phyloP scores from a whole-genome alignment of 2,113 vertebrate genomes.

The Pituophis catenifer region DNA sequence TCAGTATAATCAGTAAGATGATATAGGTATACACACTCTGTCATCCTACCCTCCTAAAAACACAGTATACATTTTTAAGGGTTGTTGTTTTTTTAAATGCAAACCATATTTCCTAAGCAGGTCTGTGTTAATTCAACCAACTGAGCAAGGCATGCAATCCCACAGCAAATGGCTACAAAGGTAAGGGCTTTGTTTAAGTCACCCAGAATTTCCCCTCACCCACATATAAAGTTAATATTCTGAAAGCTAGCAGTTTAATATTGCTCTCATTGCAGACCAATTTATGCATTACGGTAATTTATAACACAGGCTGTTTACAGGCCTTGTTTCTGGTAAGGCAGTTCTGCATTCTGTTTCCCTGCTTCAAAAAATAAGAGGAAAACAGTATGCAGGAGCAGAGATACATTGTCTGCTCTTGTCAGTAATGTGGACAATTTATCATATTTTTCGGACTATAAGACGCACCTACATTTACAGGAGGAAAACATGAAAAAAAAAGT shows the following conservation, averaged over 20 bases:
- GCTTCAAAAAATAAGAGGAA: constrained; percentile 11
- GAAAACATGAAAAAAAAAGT: no score
- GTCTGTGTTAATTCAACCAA: neutral
- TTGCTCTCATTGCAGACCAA: constrained; percentile 62
- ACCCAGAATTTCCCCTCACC: constrained; percentile 28
- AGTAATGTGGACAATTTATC: neutral
- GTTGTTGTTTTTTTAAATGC: neutral
- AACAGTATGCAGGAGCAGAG: accelerated
- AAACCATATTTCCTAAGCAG: neutral
- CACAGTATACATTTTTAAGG: neutral
- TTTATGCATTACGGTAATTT: constrained; percentile 64
- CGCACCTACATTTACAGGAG: no score
- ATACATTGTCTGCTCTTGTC: neutral
- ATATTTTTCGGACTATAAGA: no score
- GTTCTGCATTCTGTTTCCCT: constrained; percentile 25
- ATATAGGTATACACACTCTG: neutral
- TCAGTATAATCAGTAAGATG: neutral
- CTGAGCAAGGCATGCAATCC: constrained; percentile 13
- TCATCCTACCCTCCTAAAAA: no score
- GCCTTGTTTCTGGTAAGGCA: constrained; percentile 40
- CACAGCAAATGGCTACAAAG: neutral
- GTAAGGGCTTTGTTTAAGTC: constrained; percentile 39
- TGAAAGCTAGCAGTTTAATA: constrained; percentile 51
- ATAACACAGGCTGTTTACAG: constrained; percentile 64
- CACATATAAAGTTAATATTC: constrained; percentile 37